Base-by-base conservation (phyloP, 1,140 invertebrate genomes). In the Drosophila neocordata region DNA sequence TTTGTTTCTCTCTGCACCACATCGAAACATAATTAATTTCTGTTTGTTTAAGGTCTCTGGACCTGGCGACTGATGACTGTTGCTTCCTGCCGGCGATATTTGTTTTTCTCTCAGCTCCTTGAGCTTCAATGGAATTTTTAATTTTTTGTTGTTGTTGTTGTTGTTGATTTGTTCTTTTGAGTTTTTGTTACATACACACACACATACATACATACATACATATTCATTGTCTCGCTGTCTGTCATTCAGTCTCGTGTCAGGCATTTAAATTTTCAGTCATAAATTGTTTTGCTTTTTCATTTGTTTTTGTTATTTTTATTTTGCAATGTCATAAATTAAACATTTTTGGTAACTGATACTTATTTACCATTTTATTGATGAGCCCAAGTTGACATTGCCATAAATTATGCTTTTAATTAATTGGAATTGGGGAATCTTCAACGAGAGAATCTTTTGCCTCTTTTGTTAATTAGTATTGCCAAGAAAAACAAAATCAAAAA, bases 1-100 rank as follows among this genome's bases (percentile, higher is more conserved):
- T 18, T 51, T 37, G 44, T 67, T 67, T 62, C 31, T 59, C 51
- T 34, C 55, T 75, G 65, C 60, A 6, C 70, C 66, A 53, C 78
- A 89, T 89, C 84, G 84, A 79, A 90, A 87, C 87, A 90, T 90
- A 90, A 90, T 90, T 90, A 90, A 90, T 90, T 90, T 90, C 77
- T 90, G 87, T 90, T 90, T 90, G 87, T 78, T 90, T 90, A 90
- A 78, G 88, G 81, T 87, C 81, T 85, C 77, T 59, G 77, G 35
- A 41, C 67, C 70, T 67, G 41, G 65, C 70, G 58, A 66, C 77
- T 81, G 80, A 77, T 81, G 80, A 77, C 81, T 81, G 73, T 59
- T 71, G 75, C 85, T 87, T 88, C 79, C 82, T 85, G 78, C 73
- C 79, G 74, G 65, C 64, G 62, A 62, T 83, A 79, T 83, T 83